phyloP scores from a whole-genome alignment of 2,797 vertebrate species.

The Phaenicophaeus curvirostris region DNA sequence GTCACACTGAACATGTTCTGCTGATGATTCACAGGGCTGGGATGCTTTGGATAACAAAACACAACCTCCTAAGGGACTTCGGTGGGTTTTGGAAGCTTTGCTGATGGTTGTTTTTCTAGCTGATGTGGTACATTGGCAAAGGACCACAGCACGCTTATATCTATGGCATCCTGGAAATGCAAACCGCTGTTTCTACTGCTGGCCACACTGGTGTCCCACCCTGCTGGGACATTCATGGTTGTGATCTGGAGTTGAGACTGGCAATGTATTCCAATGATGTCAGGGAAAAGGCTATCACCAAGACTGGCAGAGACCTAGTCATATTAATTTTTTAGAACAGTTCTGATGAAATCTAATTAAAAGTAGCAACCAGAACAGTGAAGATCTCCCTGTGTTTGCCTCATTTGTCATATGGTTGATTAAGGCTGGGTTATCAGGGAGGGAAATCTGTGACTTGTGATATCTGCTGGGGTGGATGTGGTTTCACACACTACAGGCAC shows the following conservation, averaged over 20 bases:
- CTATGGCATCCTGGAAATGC: background rate
- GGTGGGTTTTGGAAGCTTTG: background rate
- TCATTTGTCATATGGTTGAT: constrained; percentile 36
- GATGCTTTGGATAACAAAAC: background rate
- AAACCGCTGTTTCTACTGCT: background rate
- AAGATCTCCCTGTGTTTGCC: constrained; percentile 27
- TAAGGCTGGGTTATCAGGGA: background rate
- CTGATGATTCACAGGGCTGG: constrained; percentile 31
- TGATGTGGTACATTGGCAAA: background rate
- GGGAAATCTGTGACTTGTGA: background rate
- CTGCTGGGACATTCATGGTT: background rate
- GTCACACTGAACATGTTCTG: background rate
- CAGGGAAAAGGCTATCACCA: constrained; percentile 26
- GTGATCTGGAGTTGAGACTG: constrained; percentile 2
- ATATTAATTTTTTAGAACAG: constrained; percentile 60
- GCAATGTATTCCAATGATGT: constrained; percentile 31
- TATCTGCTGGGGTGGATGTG: constrained; percentile 1
- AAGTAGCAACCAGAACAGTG: background rate
- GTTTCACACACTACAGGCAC: background rate
- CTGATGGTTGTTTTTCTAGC: background rate
- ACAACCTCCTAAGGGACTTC: background rate
- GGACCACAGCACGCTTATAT: background rate
- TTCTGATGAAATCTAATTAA: constrained; percentile 72
- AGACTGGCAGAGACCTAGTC: constrained; percentile 22
- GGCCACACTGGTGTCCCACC: background rate